These are phyloP conservation scores for Eurois occulta DNA, from an alignment of 2,888 invertebrate genomes.

Conservation along the genomic window DNA sequence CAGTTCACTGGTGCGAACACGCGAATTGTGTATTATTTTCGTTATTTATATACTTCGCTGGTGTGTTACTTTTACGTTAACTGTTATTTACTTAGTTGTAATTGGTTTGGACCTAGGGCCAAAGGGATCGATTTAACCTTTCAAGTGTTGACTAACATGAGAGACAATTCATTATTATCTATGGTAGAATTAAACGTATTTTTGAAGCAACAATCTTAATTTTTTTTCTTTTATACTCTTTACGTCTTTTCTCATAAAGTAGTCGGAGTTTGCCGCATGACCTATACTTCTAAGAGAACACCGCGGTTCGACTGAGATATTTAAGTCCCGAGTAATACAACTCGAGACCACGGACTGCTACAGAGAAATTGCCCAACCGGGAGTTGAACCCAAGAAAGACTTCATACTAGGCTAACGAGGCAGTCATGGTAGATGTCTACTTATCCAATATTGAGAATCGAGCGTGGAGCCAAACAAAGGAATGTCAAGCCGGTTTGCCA, in stretches of 20 bases:
- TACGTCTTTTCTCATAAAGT: not conserved
- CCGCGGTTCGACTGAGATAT: too few relatives aligned
- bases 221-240: not conserved
- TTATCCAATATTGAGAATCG: not conserved
- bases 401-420: not conserved
- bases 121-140: constrained; percentile 4
- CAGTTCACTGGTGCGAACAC: constrained; percentile 31
- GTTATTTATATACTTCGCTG: not conserved
- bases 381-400: not conserved
- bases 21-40: constrained; percentile 43
- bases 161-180: not conserved
- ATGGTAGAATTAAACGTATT: too few relatives aligned
- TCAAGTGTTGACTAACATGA: not conserved
- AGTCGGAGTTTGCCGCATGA: not conserved
- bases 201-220: not conserved
- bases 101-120: not conserved
- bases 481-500: not conserved
- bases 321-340: too few relatives aligned
- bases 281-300: too few relatives aligned
- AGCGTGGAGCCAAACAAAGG: constrained; percentile 8
- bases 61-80: not conserved
- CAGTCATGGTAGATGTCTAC: not conserved
- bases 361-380: not conserved
- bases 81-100: constrained; percentile 5
- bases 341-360: too few relatives aligned